Base-by-base conservation (phyloP, 2,888 invertebrate species). In the Agrochola litura region DNA sequence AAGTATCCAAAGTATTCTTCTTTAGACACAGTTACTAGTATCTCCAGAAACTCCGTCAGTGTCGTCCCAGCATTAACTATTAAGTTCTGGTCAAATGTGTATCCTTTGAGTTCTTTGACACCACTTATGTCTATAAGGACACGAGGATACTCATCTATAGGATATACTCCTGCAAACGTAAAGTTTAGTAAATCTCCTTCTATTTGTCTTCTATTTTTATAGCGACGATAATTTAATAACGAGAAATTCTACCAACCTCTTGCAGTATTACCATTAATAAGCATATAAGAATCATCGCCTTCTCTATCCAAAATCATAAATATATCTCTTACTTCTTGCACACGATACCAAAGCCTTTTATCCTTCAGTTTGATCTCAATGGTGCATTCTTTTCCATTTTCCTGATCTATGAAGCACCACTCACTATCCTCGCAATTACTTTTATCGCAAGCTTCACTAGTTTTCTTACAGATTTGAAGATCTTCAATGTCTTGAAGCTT, bases 231-330 rank as follows among this genome's bases (percentile, higher is more conserved):
- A 8, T 41, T 49, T 16, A 70, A 41, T 22, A 52, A 16, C 16
- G 2, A 71, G 19, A 60, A 49, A 9, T 14, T 6, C 6, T 54
- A 66, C 70, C 1, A 14, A 98, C 98, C 98, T 93, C 97, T 97
- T 6, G 97, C 98, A 2, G 98, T 98, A 89, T 98, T 98, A 25
- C 98, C 98, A 43, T 97, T 97, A 1, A 98, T 97, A 16, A 98
- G 91, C 92, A 97, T 97, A 84, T 98, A 98, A 16, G 95, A 94
- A 6, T 94, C 92, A 10, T 80, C 84, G 12, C 95, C 91, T 14
- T 94, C 93, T 68, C 94, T 90, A 82, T 63, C 49, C 66, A 97
- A 95, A 65, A 97, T 91, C 25, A 93, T 88, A 89, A 97, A 97
- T 67, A 97, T 92, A 75, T 97, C 95, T 6, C 92, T 91, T 0